Conservation (phyloP, 2,888 invertebrate genomes). For the Gibbula magus region DNA sequence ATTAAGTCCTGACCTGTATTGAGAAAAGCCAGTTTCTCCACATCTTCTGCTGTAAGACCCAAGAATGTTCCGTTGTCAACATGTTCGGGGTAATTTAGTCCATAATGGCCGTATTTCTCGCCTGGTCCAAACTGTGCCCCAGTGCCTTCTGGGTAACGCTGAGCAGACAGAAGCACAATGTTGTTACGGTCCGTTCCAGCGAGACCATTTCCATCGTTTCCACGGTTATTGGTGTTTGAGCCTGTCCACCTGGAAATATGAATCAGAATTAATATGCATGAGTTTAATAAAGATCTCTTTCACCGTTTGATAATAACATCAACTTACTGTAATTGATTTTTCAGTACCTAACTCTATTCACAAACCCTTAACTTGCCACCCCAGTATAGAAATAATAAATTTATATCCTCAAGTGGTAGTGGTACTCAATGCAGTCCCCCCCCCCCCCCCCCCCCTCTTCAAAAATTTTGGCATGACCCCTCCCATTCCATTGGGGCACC, state of each 20-base stretch:
- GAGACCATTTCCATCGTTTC: constrained; percentile 73
- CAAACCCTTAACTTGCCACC: too few relatives aligned
- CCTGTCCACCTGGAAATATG: constrained; percentile 72
- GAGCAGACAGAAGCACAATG: constrained; percentile 61
- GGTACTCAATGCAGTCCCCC: too few relatives aligned
- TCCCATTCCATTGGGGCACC: too few relatives aligned
- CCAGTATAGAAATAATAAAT: too few relatives aligned
- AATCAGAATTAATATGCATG: background rate
- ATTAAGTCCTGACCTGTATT: constrained; percentile 53
- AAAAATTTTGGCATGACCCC: too few relatives aligned
- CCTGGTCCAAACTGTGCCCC: constrained; percentile 51
- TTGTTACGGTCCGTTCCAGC: constrained; percentile 73
- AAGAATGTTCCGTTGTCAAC: constrained; percentile 62
- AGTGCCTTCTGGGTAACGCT: constrained; percentile 64
- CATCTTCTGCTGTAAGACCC: constrained; percentile 58
- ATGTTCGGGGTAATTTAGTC: constrained; percentile 68
- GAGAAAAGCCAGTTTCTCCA: constrained; percentile 65
- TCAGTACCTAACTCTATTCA: too few relatives aligned
- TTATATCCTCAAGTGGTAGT: too few relatives aligned
- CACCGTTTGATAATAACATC: too few relatives aligned
- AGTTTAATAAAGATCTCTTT: background rate
- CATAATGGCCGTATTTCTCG: constrained; percentile 67
- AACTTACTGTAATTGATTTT: too few relatives aligned
- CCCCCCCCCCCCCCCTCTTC: too few relatives aligned
- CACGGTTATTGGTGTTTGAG: constrained; percentile 72